A percentile compares a stretch with the other conserved stretches of the same genome.
Conservation (phyloP, 2,797 vertebrate genomes). For the Oceanodroma leucorhoa region DNA sequence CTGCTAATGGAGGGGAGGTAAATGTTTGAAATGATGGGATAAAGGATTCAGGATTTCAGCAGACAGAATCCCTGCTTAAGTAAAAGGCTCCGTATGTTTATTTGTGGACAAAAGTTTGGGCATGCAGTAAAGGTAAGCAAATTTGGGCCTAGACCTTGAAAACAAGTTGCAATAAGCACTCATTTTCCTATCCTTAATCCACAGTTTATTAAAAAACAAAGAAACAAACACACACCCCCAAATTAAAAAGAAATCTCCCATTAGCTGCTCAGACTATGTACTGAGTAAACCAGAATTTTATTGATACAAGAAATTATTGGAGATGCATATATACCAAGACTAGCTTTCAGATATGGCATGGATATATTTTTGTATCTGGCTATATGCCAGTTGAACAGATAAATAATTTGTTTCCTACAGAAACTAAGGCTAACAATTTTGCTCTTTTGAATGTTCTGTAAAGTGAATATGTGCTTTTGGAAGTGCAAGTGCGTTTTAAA, state of each 20-base stretch:
- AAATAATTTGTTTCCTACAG: neutral
- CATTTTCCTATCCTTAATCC: neutral
- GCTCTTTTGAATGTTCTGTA: neutral
- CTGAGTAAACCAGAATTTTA: neutral
- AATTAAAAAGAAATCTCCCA: neutral
- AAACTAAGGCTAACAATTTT: neutral
- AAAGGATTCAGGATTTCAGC: neutral
- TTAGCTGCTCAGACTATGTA: neutral
- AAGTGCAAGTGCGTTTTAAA: neutral
- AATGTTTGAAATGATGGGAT: neutral
- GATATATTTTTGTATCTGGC: neutral
- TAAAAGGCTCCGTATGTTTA: neutral
- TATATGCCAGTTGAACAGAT: neutral
- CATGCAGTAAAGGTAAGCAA: neutral
- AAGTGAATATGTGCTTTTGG: neutral
- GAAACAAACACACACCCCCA: neutral
- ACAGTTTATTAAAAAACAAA: neutral
- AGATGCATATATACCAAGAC: neutral
- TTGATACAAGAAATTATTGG: neutral
- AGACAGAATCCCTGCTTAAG: neutral
- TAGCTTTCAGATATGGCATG: neutral
- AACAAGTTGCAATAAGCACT: neutral
- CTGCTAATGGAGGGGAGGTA: neutral
- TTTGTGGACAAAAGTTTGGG: neutral
- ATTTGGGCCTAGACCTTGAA: neutral